Percentiles rank a stretch among this genome's conserved stretches.
Evolutionary conservation across 2,797 vertebrate genomes (phyloP).

Genomic region (Anguilla marmorata): DNA sequence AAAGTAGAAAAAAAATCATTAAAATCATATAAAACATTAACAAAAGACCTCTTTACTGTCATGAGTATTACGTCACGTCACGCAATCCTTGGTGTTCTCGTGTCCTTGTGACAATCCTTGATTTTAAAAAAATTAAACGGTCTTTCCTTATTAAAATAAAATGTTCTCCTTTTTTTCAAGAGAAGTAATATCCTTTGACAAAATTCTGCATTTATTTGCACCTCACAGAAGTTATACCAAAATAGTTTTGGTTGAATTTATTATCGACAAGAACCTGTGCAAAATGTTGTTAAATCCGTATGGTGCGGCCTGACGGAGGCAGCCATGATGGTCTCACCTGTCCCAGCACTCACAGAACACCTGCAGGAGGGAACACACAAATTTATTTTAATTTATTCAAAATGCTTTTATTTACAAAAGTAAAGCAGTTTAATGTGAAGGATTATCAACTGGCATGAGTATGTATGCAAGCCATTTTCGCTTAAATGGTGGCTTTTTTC

Average conservation of each 20-base stretch:
- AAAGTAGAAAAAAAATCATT: constrained; percentile 56
- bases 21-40: constrained; percentile 71
- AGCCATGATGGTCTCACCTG: constrained; percentile 85
- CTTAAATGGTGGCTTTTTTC: neutral
- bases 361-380: constrained; percentile 60
- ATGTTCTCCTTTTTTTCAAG: constrained; percentile 59
- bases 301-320: constrained; percentile 90
- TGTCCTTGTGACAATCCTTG: constrained; percentile 74
- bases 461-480: neutral
- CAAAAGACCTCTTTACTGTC: constrained; percentile 75
- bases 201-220: constrained; percentile 86
- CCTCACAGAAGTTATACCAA: constrained; percentile 89
- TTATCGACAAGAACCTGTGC: constrained; percentile 87
- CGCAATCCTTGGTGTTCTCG: constrained; percentile 67
- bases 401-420: neutral
- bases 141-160: constrained; percentile 96
- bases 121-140: constrained; percentile 73
- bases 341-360: constrained; percentile 67
- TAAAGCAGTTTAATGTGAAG: constrained; percentile 19
- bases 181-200: constrained; percentile 79
- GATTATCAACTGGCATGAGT: neutral
- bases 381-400: neutral
- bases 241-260: constrained; percentile 81
- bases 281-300: constrained; percentile 94
- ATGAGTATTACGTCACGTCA: constrained; percentile 85